Conservation (phyloP, 1,140 invertebrate species). For the Steinernema feltiae region DNA sequence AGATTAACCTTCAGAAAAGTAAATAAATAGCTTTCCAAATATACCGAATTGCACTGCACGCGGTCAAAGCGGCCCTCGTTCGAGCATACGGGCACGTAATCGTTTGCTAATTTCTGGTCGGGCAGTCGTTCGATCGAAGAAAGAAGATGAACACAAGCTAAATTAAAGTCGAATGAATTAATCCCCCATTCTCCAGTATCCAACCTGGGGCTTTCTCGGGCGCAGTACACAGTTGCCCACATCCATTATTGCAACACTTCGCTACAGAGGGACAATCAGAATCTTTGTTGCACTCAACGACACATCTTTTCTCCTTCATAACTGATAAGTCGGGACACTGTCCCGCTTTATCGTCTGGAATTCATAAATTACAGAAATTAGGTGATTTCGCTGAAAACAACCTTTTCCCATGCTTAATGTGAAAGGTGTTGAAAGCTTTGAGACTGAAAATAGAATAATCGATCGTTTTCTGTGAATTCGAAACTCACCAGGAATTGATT, state of each 20-base stretch:
- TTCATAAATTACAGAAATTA: neutral
- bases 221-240: conserved; percentile 36
- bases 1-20: conserved; percentile 18
- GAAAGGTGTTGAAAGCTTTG: conserved; percentile 17
- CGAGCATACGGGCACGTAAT: conserved; percentile 40
- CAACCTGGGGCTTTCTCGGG: conserved; percentile 37
- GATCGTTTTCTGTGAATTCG: too few relatives aligned
- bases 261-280: conserved; percentile 31
- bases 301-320: conserved; percentile 18
- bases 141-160: conserved; percentile 43
- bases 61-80: conserved; percentile 29
- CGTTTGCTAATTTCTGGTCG: conserved; percentile 34
- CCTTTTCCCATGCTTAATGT: conserved; percentile 11
- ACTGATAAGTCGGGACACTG: neutral
- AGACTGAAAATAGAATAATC: conserved; percentile 15
- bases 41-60: conserved; percentile 44
- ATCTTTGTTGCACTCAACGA: conserved; percentile 33
- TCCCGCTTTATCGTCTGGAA: neutral
- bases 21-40: conserved; percentile 20
- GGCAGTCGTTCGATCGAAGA: conserved; percentile 42
- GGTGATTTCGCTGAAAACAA: neutral
- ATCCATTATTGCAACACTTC: conserved; percentile 43
- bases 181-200: conserved; percentile 12
- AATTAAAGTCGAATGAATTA: conserved; percentile 20
- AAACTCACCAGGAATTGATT: conserved; percentile 29